These are phyloP conservation scores for Taphrorychus bicolor DNA, from an alignment of 2,888 invertebrate species.

Conservation along the genomic window DNA sequence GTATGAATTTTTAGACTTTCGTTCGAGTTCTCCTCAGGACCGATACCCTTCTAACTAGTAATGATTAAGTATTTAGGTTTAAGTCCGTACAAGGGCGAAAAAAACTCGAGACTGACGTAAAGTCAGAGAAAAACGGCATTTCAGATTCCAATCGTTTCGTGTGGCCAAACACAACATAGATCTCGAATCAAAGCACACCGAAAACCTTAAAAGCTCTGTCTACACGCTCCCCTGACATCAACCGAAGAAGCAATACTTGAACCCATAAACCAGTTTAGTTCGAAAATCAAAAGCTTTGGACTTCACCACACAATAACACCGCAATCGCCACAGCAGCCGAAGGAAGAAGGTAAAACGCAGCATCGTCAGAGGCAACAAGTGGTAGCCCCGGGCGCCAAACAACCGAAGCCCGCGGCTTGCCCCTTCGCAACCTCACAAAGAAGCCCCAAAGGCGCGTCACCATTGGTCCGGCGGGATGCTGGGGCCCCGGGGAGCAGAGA, in stretches of 20 bases:
- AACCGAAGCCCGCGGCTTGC: conserved; percentile 38
- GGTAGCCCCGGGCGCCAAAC: conserved; percentile 49
- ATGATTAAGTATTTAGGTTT: no score
- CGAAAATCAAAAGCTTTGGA: conserved; percentile 34
- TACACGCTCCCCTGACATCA: conserved; percentile 18
- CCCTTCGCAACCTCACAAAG: conserved; percentile 45
- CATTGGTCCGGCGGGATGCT: conserved; percentile 58
- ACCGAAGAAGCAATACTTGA: conserved; percentile 30
- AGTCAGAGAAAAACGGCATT: conserved; percentile 9
- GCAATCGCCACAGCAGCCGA: conserved; percentile 34
- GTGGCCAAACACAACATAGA: neutral
- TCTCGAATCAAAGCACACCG: neutral
- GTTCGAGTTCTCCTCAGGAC: no score
- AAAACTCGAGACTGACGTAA: no score
- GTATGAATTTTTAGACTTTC: no score
- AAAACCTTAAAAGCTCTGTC: conserved; percentile 9
- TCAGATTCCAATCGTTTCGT: neutral
- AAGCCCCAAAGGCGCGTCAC: conserved; percentile 47
- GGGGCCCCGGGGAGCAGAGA: conserved; percentile 55
- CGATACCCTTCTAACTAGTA: no score
- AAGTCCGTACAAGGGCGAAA: no score
- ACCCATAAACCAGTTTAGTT: conserved; percentile 40
- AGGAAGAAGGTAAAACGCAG: conserved; percentile 32
- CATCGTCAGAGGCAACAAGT: conserved; percentile 48
- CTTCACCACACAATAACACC: conserved; percentile 21